Conservation (phyloP, 2,888 invertebrate species). For the Trilocha varians region DNA sequence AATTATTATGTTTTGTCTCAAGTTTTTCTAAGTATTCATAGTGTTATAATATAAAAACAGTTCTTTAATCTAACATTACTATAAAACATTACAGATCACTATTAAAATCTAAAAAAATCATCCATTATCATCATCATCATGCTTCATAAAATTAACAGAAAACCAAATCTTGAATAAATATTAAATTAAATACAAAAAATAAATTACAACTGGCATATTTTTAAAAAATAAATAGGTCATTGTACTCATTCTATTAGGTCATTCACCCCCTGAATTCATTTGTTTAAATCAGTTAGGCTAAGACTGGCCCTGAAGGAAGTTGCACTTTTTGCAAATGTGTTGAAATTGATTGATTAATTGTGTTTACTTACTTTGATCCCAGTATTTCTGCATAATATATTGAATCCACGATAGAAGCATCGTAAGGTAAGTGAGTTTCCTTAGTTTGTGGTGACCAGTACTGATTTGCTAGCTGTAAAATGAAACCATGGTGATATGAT, state of each 20-base stretch:
- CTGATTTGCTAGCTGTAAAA: slow-evolving; percentile 85
- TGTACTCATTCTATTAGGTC: slow-evolving; percentile 52
- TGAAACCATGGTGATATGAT: slow-evolving; percentile 50
- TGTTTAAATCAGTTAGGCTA: slow-evolving; percentile 58
- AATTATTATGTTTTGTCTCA: no score
- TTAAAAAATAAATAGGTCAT: slow-evolving; percentile 47
- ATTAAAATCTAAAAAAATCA: not conserved
- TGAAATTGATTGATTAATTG: slow-evolving; percentile 8
- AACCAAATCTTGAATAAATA: not conserved
- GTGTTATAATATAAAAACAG: no score
- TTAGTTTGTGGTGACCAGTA: slow-evolving; percentile 94
- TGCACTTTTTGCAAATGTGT: slow-evolving; percentile 14
- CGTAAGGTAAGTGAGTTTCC: slow-evolving; percentile 80
- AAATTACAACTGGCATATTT: slow-evolving; percentile 27
- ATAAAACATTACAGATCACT: no score
- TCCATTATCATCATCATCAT: not conserved
- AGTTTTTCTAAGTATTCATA: no score
- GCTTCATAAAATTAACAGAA: no score
- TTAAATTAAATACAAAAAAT: slow-evolving; percentile 8
- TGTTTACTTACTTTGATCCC: slow-evolving; percentile 79
- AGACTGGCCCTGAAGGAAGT: slow-evolving; percentile 30
- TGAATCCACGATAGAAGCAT: slow-evolving; percentile 87
- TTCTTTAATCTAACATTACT: no score
- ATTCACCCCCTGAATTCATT: slow-evolving; percentile 51
- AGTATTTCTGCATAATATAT: slow-evolving; percentile 91